Conservation (phyloP, 2,797 vertebrate species). For the Psittacula derbiana region DNA sequence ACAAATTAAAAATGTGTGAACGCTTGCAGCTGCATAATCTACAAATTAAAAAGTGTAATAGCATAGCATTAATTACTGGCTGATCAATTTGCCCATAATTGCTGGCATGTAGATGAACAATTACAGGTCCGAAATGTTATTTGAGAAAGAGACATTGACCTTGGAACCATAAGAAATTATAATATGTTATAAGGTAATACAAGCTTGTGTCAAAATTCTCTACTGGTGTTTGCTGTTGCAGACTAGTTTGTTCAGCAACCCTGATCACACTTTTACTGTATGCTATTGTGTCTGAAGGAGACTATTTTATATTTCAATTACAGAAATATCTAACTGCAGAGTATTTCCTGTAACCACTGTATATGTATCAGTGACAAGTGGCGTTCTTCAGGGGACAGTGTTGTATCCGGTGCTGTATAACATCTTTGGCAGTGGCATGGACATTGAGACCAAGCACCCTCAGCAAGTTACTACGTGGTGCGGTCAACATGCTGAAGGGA, state of each 20-base stretch:
- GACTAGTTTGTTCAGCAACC: not conserved
- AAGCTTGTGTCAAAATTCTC: constrained; percentile 68
- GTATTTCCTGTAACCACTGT: not conserved
- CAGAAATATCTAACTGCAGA: not conserved
- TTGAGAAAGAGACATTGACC: constrained; percentile 83
- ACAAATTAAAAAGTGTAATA: constrained; percentile 87
- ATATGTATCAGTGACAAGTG: too few relatives aligned
- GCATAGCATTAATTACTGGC: constrained; percentile 82
- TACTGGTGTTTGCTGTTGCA: constrained; percentile 49
- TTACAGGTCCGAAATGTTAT: constrained; percentile 82
- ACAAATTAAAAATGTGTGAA: constrained; percentile 86
- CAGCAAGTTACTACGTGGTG: not conserved
- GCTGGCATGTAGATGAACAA: constrained; percentile 84
- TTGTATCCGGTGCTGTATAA: not conserved
- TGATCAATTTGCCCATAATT: constrained; percentile 84
- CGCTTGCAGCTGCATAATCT: constrained; percentile 83
- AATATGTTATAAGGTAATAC: constrained; percentile 76
- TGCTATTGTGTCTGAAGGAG: constrained; percentile 29
- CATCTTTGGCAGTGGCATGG: not conserved
- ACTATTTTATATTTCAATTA: not conserved
- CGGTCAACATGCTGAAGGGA: fast-evolving
- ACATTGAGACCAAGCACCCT: not conserved
- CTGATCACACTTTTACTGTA: constrained; percentile 45
- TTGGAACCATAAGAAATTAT: constrained; percentile 81
- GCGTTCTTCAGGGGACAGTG: fast-evolving